Evolutionary conservation across 1,140 invertebrate genomes (phyloP), one percentile per base, ranked within the genome.

Genomic region (Pemphigus obesinymphae): DNA sequence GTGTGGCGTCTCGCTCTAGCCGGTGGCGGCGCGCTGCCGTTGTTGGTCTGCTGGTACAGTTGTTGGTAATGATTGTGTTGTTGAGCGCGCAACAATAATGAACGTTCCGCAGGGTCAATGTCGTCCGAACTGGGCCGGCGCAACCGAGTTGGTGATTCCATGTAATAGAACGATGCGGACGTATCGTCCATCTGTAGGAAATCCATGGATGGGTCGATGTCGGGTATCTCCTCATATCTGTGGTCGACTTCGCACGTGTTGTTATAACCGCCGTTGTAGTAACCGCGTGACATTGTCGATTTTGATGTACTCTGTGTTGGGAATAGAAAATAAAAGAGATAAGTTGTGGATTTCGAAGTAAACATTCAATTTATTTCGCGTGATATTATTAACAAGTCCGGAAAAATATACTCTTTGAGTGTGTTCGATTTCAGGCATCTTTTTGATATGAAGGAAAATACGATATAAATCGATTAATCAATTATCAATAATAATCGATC

Each of bases 231-330:
- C 8, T 80, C 76, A 23, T 80, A 80, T 17, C 76, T 43, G 23
- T 76, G 75, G 23, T 63, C 76, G 37, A 80, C 55, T 29, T 80
- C 76, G 37, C 23, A 80, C 26, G 23, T 31, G 37, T 61, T 29
- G 76, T 80, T 80, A 17, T 61, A 80, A 45, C 76, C 76, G 4
- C 34, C 34, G 55, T 80, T 80, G 53, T 63, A 80, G 76, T 80
- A 80, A 29, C 76, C 34, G 40, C 34, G 76, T 15, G 76, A 80
- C 76, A 80, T 80, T n/a, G 15, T 10, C 20, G n/a, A n/a, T n/a
- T n/a, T n/a, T n/a, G n/a, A n/a, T n/a, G n/a, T n/a, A n/a, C n/a
- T n/a, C n/a, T n/a, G n/a, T n/a, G n/a, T n/a, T n/a, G n/a, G n/a
- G n/a, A n/a, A n/a, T n/a, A n/a, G n/a, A n/a, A n/a, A n/a, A n/a